These are phyloP conservation scores for Phalangium opilio DNA, from an alignment of 2,888 invertebrate species.

Conservation along the genomic window DNA sequence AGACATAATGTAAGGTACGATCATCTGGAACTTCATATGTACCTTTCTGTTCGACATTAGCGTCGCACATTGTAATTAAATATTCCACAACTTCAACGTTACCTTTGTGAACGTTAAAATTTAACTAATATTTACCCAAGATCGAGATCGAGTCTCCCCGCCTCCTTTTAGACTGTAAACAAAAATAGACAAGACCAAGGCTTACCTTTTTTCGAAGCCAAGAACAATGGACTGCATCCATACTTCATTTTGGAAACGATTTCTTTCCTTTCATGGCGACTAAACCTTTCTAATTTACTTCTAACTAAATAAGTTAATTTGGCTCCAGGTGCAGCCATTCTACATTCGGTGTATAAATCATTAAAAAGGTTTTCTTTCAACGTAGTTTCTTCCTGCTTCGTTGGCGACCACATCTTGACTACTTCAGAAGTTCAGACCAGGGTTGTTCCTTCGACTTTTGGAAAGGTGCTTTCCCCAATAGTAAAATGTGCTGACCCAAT, in stretches of 20 bases:
- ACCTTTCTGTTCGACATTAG: slow-evolving; percentile 67
- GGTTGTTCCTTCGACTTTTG: too few species aligned
- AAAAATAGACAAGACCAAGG: too few species aligned
- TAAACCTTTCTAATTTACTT: slow-evolving; percentile 41
- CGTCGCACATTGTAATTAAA: slow-evolving; percentile 61
- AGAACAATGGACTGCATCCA: slow-evolving; percentile 66
- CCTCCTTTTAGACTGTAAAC: too few species aligned
- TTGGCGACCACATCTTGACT: slow-evolving; percentile 1
- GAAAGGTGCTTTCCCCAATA: too few species aligned
- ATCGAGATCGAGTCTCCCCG: too few species aligned
- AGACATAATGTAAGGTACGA: slow-evolving; percentile 59
- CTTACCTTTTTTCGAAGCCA: slow-evolving; percentile 46
- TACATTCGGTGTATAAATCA: slow-evolving; percentile 50
- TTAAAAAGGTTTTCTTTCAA: slow-evolving; percentile 39
- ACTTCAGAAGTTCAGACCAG: too few species aligned
- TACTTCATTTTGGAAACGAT: slow-evolving; percentile 42
- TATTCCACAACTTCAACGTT: slow-evolving; percentile 72
- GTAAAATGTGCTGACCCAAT: too few species aligned
- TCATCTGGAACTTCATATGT: slow-evolving; percentile 71
- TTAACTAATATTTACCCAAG: too few species aligned
- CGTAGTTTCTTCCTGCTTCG: not conserved
- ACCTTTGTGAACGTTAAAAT: slow-evolving; percentile 34
- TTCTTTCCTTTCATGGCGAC: slow-evolving; percentile 45
- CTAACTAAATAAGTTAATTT: slow-evolving; percentile 42
- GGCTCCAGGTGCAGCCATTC: slow-evolving; percentile 46